Percentiles rank a stretch among this genome's conserved stretches.
Conservation (phyloP, 2,888 invertebrate species). For the Petrolisthes cinctipes region DNA sequence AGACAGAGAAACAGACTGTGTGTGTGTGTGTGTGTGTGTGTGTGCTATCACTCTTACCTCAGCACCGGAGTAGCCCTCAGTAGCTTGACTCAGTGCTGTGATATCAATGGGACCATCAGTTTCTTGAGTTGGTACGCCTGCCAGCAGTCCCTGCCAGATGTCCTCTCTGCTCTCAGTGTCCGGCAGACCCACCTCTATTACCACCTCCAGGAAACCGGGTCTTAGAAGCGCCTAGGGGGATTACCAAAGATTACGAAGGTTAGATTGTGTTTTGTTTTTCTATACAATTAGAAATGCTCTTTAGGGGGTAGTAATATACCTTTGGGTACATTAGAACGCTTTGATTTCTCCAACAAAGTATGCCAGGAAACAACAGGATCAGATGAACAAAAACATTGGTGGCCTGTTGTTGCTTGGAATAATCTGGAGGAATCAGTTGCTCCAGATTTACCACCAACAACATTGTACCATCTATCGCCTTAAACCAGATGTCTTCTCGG, state of each 20-base stretch:
- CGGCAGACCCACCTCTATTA: constrained; percentile 94
- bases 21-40: too few species aligned
- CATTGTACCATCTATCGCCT: too few species aligned
- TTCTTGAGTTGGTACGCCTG: constrained; percentile 77
- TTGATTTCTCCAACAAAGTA: too few species aligned
- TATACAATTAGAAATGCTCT: constrained; percentile 11
- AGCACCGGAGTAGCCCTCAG: constrained; percentile 92
- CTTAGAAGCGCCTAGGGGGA: constrained; percentile 82
- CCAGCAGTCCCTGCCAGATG: constrained; percentile 84
- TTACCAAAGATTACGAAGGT: constrained; percentile 15
- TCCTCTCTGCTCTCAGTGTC: constrained; percentile 82
- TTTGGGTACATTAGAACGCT: too few species aligned
- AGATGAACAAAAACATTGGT: too few species aligned
- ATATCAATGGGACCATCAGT: constrained; percentile 75
- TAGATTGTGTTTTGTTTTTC: constrained; percentile 26
- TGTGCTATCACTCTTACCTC: constrained; percentile 74
- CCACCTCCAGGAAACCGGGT: constrained; percentile 90
- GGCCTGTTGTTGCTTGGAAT: too few species aligned
- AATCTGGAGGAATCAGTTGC: too few species aligned
- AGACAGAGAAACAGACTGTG: too few species aligned
- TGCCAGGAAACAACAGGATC: too few species aligned
- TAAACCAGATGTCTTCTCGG: not conserved
- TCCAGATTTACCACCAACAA: too few species aligned
- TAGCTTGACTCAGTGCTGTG: constrained; percentile 77
- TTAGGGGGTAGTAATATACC: not conserved